These are phyloP conservation scores for Colletes gigas DNA, from an alignment of 1,140 invertebrate genomes.

Conservation along the genomic window DNA sequence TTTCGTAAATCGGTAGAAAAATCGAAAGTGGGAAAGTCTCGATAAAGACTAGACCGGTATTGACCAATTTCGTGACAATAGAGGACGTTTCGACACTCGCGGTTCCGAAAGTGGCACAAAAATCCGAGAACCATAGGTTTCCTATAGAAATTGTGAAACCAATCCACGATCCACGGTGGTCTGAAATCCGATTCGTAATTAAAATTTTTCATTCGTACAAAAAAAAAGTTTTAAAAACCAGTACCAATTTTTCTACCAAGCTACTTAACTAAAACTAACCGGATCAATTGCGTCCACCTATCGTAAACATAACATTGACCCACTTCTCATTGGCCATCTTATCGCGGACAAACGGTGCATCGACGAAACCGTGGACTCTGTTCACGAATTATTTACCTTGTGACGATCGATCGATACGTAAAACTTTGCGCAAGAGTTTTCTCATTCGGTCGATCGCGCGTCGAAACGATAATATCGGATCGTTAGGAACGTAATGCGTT, in stretches of 20 bases:
- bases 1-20: conserved; percentile 26
- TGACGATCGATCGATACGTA: neutral
- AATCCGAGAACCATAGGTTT: neutral
- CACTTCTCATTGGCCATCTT: too few relatives aligned
- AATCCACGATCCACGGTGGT: too few relatives aligned
- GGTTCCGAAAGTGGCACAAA: conserved; percentile 8
- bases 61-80: conserved; percentile 47
- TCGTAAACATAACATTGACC: too few relatives aligned
- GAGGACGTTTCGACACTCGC: conserved; percentile 35
- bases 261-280: too few relatives aligned
- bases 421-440: neutral
- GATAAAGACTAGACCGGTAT: conserved; percentile 18
- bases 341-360: too few relatives aligned
- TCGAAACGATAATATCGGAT: neutral
- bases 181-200: too few relatives aligned
- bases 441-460: neutral
- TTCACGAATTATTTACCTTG: neutral
- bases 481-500: neutral
- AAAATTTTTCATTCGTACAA: neutral
- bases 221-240: too few relatives aligned
- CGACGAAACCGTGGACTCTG: neutral
- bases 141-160: conserved; percentile 10
- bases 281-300: too few relatives aligned
- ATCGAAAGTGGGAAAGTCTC: conserved; percentile 36
- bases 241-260: too few relatives aligned